Base-by-base conservation (phyloP, 2,113 vertebrate genomes). In the Typhlomys cinereus region DNA sequence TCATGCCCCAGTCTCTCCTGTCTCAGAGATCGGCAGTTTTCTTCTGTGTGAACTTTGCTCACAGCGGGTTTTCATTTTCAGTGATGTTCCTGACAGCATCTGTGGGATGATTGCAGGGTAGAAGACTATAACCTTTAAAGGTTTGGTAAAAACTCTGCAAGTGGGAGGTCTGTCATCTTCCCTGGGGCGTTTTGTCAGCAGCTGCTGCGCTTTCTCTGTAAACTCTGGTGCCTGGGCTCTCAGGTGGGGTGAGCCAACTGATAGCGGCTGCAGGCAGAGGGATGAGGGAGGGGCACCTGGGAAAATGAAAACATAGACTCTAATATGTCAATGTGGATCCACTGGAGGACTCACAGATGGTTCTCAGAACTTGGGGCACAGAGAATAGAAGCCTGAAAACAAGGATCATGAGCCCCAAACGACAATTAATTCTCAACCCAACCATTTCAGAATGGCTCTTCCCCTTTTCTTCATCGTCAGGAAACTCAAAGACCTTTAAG, bases 141-240 rank as follows among this genome's bases (percentile, higher is more conserved):
- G 89, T 97, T 95, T 96, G 78, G 80, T 95, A 81, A 94, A 95
- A 93, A 94, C 87, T 91, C 78, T 17, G 76, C 59, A 89, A 83
- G 93, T 89, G 78, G 96, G 93, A 91, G 95, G 94, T 85, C 92
- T 96, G 93, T 89, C 73, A 57, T 89, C 69, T 69, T 93, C 64
- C 69, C 1, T 15, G 29, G 84, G 78, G 84, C 25, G 20, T 88
- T 84, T 81, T 93, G 81, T 59, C 59, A 88, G 71, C n/a, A 41
- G 69, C 81, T 79, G 71, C 69, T 88, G 59, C 52, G 66, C 54
- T 88, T 91, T 93, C 95, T 81, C 92, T 61, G 76, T 39, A 80
- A 62, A 79, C 86, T 59, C 41, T 31, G 61, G 62, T 61, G 66
- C 59, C 66, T 84, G 85, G 25, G 79, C 36, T 29, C 36, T 75